Base-by-base conservation (phyloP, 2,797 vertebrate species). In the Dendrocincla fuliginosa region DNA sequence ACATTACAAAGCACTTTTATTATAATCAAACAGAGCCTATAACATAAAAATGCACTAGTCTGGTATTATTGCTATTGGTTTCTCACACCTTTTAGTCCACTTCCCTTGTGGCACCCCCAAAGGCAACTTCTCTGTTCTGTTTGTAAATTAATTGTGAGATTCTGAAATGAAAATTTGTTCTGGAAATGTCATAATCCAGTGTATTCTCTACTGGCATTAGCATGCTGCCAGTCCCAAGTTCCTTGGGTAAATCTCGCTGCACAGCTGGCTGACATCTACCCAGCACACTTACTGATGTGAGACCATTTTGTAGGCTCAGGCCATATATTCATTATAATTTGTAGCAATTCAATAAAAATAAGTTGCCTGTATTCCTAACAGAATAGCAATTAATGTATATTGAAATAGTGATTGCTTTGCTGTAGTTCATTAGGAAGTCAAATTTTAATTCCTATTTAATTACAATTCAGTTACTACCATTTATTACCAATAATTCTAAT, bases 391-490 rank as follows among this genome's bases (percentile, higher is more conserved):
- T 94, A 97, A 95, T 95, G 41, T 70, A 67, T 94, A 90, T 93
- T 97, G 97, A 96, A 97, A 91, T 94, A 96, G 96, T 41, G 64
- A 98, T 97, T 91, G 88, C 93, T 96, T 96, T 96, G 96, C 92
- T 94, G 90, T 95, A 96, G 95, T 90, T 97, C 97, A 97, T 97
- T 97, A 96, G 71, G 94, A 97, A 98, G 96, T 96, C 81, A 96
- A 96, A 96, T 96, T 97, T 97, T 97, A 98, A 98, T 98, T 97
- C 84, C 67, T 96, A 82, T 96, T 98, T 98, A 98, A 98, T 98
- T 97, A 96, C 70, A 95, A 87, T 87, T 95, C 84, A 93, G 97
- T 97, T 96, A 95, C 89, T 95, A 94, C 89, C 96, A 97, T 90
- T 97, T 97, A 96, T 97, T 96, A 96, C 88, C 92, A 93, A 89